Base-by-base conservation (phyloP, 2,113 vertebrate genomes). In the Notarius quadriscutis region DNA sequence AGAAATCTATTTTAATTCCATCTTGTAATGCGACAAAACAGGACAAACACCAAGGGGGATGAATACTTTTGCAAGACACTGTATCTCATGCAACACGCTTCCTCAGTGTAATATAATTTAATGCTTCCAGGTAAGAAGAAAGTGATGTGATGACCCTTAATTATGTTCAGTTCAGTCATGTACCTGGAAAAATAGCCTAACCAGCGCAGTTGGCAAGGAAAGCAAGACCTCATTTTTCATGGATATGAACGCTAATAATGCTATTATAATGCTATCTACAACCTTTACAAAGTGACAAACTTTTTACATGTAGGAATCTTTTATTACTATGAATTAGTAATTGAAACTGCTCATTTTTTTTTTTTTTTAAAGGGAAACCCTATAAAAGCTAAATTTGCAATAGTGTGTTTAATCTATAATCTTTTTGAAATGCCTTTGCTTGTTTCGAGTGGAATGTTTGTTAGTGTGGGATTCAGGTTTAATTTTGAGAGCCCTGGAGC, bases 401-500 rank as follows among this genome's bases (percentile, higher is more conserved):
- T 74, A 22, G 8, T 9, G 1, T 48, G 34, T 77, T 51, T 77
- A 51, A 77, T 77, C 48, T 30, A 34, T 41, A 18, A 2, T 17
- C 30, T 30, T 30, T 22, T 30, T 22, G 41, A 25, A 50, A 50
- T 22, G 41, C 50, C 74, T 77, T 77, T 20, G 1, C 27, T 1
- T 67, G 63, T 69, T 69, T 67, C 9, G 51, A 74, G 57, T 83
- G 81, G 80, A 77, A 65, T 75, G 22, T 74, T 2, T 75, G 22
- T 74, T 1, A 57, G 83, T 83, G 50, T 65, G 15, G 86, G 71
- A 71, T 83, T 85, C 79, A 17, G 86, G 69, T 84, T 89, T 87
- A 82, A 86, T 85, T 25, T 74, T 69, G 72, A 89, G 88, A 86
- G 77, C 18, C 27, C 11, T 69, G 30, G 4, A 20, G 1, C 3